Percentiles rank a stretch among this genome's conserved stretches.
Evolutionary conservation across 1,140 invertebrate species (phyloP).

Genomic region (Triops cancriformis): DNA sequence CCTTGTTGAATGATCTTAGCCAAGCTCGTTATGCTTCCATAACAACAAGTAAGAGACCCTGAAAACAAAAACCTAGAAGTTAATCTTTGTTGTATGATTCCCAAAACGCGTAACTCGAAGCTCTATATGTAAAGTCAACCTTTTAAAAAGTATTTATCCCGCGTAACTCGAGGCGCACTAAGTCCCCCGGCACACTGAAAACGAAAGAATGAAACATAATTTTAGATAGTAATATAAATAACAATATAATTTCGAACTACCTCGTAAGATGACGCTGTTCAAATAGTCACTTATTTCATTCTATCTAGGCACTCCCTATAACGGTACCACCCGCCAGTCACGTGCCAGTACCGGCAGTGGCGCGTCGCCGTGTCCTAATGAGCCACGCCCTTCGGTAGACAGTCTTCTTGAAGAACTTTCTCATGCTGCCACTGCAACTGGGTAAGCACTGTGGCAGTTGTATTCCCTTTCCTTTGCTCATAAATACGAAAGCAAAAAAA

Average conservation of each 20-base stretch:
- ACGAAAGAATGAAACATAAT: too few relatives aligned
- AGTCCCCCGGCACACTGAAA: too few relatives aligned
- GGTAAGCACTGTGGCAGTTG: conserved; percentile 44
- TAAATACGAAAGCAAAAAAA: too few relatives aligned
- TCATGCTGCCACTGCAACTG: conserved; percentile 58
- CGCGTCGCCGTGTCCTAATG: conserved; percentile 47
- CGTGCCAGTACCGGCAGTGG: conserved; percentile 33
- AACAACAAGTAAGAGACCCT: background rate
- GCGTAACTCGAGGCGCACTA: too few relatives aligned
- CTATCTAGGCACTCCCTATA: conserved; percentile 31
- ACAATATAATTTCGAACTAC: too few relatives aligned
- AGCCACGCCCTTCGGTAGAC: conserved; percentile 67
- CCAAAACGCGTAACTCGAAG: too few relatives aligned
- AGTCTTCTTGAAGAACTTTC: conserved; percentile 72
- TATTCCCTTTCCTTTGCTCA: conserved; percentile 25
- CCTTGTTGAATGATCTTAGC: conserved; percentile 81
- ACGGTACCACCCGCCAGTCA: conserved; percentile 33
- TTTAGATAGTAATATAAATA: too few relatives aligned
- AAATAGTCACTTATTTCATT: background rate
- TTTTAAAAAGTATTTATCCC: too few relatives aligned
- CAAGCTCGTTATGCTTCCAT: conserved; percentile 35
- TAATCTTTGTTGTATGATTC: too few relatives aligned
- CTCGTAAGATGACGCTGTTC: background rate
- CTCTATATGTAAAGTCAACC: too few relatives aligned
- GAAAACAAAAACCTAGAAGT: too few relatives aligned